Conservation (phyloP, 2,888 invertebrate genomes). For the Empis stercorea region DNA sequence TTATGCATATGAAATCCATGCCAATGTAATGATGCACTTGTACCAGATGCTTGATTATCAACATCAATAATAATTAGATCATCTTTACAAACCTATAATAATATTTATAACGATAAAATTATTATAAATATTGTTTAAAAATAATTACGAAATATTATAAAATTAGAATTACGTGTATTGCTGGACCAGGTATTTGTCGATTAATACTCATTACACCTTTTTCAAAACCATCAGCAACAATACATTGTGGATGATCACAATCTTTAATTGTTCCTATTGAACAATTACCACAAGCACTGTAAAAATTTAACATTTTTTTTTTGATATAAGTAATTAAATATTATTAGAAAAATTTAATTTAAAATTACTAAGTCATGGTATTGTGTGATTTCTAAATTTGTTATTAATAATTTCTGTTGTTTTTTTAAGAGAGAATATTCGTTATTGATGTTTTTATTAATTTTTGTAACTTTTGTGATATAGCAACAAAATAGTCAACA, state of each 20-base stretch:
- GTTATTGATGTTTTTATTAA: too few species aligned
- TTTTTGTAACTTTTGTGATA: too few species aligned
- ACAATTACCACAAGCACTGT: constrained; percentile 38
- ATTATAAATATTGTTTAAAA: too few species aligned
- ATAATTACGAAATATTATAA: neutral
- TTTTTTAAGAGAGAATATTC: too few species aligned
- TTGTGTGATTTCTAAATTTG: too few species aligned
- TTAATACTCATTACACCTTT: constrained; percentile 38
- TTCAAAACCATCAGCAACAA: constrained; percentile 38
- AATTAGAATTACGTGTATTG: constrained; percentile 32
- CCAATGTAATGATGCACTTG: constrained; percentile 76
- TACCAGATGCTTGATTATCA: constrained; percentile 57
- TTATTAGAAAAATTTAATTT: too few species aligned
- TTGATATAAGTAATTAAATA: constrained; percentile 2
- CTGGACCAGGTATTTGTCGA: constrained; percentile 38
- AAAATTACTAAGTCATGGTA: too few species aligned
- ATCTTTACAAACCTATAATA: constrained; percentile 58
- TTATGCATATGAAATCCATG: constrained; percentile 68
- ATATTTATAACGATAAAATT: constrained; percentile 11
- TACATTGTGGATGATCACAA: constrained; percentile 38
- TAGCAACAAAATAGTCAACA: too few species aligned
- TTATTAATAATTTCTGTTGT: too few species aligned
- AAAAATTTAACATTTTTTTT: constrained; percentile 1
- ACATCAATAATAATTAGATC: constrained; percentile 70
- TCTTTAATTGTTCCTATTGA: constrained; percentile 26